Conservation (phyloP, 2,113 vertebrate species). For the Ascaphus truei region DNA sequence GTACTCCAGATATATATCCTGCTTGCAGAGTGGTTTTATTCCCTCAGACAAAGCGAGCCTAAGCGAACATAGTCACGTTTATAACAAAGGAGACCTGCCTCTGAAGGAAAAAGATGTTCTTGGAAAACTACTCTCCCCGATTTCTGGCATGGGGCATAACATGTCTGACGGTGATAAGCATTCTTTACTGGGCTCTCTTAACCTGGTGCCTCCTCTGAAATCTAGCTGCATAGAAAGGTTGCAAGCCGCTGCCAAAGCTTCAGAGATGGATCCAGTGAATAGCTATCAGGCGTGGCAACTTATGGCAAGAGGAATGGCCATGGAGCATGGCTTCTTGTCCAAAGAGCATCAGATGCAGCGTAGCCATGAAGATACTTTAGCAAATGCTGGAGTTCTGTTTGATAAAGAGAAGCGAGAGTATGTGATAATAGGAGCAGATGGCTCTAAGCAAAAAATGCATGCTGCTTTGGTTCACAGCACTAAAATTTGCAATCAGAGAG, state of each 20-base stretch:
- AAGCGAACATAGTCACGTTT: constrained; percentile 83
- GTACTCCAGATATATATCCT: constrained; percentile 93
- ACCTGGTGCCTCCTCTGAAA: constrained; percentile 93
- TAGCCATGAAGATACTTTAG: constrained; percentile 85
- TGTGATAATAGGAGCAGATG: constrained; percentile 80
- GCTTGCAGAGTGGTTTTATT: constrained; percentile 91
- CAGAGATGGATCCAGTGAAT: constrained; percentile 96
- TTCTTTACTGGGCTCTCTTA: constrained; percentile 90
- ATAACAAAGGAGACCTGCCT: constrained; percentile 84
- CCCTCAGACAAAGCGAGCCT: constrained; percentile 84
- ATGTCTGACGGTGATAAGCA: constrained; percentile 90
- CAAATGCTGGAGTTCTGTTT: constrained; percentile 74
- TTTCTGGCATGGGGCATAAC: constrained; percentile 78
- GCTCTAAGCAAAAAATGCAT: constrained; percentile 90
- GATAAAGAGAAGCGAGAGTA: constrained; percentile 95
- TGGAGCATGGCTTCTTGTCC: constrained; percentile 92
- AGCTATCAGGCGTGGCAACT: constrained; percentile 99
- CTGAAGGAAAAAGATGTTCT: constrained; percentile 94
- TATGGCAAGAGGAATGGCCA: constrained; percentile 94
- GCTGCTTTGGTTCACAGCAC: constrained; percentile 80
- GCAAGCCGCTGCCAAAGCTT: constrained; percentile 93
- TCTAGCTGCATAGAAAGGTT: constrained; percentile 96
- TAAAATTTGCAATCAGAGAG: constrained; percentile 79
- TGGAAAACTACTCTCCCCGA: constrained; percentile 87
- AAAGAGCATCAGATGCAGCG: constrained; percentile 86